Evolutionary conservation across 2,888 invertebrate species (phyloP), one percentile per base, ranked within the genome.

Genomic region (Philereme vetulata): DNA sequence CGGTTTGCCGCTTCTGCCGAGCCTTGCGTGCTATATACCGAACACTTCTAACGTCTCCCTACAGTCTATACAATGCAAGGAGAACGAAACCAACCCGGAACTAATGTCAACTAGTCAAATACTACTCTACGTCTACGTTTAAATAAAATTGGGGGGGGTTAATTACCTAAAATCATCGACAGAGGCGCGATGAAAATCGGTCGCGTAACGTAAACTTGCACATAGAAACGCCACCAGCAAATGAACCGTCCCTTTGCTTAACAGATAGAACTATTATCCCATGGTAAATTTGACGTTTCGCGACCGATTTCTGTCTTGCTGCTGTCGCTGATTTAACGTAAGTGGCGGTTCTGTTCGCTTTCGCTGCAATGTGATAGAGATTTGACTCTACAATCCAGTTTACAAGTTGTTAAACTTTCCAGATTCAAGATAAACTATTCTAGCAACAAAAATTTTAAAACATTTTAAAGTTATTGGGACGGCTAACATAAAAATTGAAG

Each of bases 1-100:
- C 71, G 77, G 72, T 80, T 77, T 75, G 78, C 74, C 82, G 82
- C 86, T 85, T 72, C 76, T 81, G 76, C 81, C 76, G 81, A 81
- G 85, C 81, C 72, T 70, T 60, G 51, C 44, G 48, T 55, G 54
- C 58, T 57, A n/a, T n/a, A n/a, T n/a, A 51, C 50, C 4, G 21
- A 44, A 46, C 5, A 43, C 7, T 34, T 11, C 43, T 42, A 47
- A 21, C 40, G 40, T 35, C n/a, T 49, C 9, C 7, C 32, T 21
- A 21, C 8, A n/a, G n/a, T n/a, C n/a, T n/a, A n/a, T n/a, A 47
- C 21, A 40, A 34, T 10, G 40, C 51, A 48, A 49, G n/a, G 48
- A 49, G 35, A 56, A 50, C 51, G 5, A 49, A 59, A n/a, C 35
- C 34, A 42, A 21, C 34, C 10, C 42, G 21, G 42, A 47, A 56